Evolutionary conservation across 2,888 invertebrate genomes (phyloP), one percentile per base, ranked within the genome.

Genomic region (Melanargia galathea): DNA sequence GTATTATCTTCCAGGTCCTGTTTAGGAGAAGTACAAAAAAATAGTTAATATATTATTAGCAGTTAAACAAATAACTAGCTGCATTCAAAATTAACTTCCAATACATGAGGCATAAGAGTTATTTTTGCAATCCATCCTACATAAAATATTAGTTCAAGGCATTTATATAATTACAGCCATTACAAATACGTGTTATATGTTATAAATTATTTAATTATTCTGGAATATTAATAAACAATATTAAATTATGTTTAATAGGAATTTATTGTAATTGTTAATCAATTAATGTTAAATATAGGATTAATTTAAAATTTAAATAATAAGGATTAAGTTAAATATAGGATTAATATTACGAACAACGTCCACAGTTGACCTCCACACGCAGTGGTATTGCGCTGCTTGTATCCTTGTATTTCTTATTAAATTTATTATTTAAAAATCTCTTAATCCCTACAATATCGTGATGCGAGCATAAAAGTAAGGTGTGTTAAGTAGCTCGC

Each of bases 61-160:
- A 35, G 18, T 58, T 33, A 57, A 51, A 22, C 20, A 51, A 24
- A 48, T 22, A 20, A 45, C 18, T 54, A 58, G 33, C 58, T 33
- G 51, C 57, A 62, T 24, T 57, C 24, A 11, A 62, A 26, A 62
- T 56, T 49, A 49, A 33, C n/a, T 26, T 26, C 54, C 49, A 48
- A 24, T 24, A 20, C 13, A 26, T 35, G 26, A 24, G 11, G 10
- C 0, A 48, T 20, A 40, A 40, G 51, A 11, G 46, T 56, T 62
- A 48, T 56, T 58, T 26, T 46, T 63, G 63, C 60, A 60, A 63
- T 63, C 63, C 63, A 63, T 63, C 63, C 63, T 22, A 30, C 18
- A 26, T 49, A 30, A 26, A 40, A 59, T 46, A 49, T 63, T 63
- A 63, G 60, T 63, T 48, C 49, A 55, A 52, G 52, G 57, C 57